phyloP scores from a whole-genome alignment of 2,797 vertebrate genomes.

The Euthynnus affinis region DNA sequence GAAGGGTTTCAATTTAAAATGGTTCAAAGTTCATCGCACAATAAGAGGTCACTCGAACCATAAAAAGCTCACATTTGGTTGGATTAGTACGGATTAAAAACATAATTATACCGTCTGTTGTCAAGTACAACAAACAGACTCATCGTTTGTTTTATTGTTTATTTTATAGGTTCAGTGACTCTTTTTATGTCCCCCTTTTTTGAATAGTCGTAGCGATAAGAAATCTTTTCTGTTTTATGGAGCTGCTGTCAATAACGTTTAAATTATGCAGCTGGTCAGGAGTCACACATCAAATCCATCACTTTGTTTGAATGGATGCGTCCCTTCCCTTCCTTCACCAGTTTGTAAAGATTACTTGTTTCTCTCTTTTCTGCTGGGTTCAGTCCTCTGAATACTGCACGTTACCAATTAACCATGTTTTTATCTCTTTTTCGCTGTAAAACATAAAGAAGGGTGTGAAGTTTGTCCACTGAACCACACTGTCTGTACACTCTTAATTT shows the following conservation, averaged over 20 bases:
- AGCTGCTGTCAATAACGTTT: neutral
- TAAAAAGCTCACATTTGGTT: neutral
- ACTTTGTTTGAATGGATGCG: neutral
- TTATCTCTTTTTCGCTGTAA: slow-evolving; percentile 13
- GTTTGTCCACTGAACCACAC: neutral
- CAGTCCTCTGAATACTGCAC: neutral
- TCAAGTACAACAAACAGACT: too few relatives aligned
- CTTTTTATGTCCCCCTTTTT: neutral
- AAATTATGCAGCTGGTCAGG: neutral
- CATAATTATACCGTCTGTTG: neutral
- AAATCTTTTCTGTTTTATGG: slow-evolving; percentile 1
- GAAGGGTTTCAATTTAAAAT: neutral
- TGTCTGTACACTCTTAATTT: neutral
- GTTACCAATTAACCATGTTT: slow-evolving; percentile 28
- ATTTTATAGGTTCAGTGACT: too few relatives aligned
- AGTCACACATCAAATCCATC: neutral
- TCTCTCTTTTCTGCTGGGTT: neutral
- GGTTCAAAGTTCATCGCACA: neutral
- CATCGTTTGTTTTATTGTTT: too few relatives aligned
- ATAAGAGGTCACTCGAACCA: too few relatives aligned
- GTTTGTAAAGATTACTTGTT: neutral
- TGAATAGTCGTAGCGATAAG: neutral
- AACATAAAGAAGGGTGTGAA: neutral
- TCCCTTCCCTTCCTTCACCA: neutral
- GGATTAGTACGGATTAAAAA: neutral